phyloP scores from a whole-genome alignment of 37 sponge, comb jelly and placozoan genomes.

The Crambe crambe region DNA sequence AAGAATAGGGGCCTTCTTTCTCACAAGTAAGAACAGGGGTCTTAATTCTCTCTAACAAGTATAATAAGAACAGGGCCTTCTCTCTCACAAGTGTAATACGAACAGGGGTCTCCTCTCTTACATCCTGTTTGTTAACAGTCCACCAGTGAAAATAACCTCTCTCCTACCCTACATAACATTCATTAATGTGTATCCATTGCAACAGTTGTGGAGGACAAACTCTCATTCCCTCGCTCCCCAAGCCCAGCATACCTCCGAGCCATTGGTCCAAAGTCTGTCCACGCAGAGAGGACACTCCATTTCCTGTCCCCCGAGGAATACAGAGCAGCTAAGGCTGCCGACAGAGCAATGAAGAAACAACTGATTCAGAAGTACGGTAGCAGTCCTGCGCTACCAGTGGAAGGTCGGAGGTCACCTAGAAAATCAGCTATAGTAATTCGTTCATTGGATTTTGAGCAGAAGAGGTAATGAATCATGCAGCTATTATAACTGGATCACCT shows the following conservation, averaged over 20 bases:
- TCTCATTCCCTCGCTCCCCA: background rate
- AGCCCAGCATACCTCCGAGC: constrained; percentile 39
- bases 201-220: background rate
- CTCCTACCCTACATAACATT: no score
- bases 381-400: background rate
- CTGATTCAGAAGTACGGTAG: background rate
- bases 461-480: constrained; percentile 4
- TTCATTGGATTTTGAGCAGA: constrained; percentile 1
- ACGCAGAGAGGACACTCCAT: constrained; percentile 50
- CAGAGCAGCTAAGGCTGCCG: constrained; percentile 19
- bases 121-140: no score
- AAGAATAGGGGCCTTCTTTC: no score
- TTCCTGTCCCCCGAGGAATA: constrained; percentile 74
- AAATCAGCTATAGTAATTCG: background rate
- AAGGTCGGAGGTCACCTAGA: background rate
- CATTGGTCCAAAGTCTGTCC: constrained; percentile 72
- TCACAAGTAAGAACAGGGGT: no score
- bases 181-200: no score
- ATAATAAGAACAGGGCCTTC: no score
- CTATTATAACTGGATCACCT: no score
- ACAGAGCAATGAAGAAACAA: background rate
- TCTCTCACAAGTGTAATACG: no score
- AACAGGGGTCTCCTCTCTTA: no score
- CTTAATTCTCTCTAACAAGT: no score
- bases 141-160: no score